Percentiles rank a stretch among this genome's conserved stretches.
Evolutionary conservation across 1,140 invertebrate species (phyloP).

Genomic region (Drosophila ironensis): DNA sequence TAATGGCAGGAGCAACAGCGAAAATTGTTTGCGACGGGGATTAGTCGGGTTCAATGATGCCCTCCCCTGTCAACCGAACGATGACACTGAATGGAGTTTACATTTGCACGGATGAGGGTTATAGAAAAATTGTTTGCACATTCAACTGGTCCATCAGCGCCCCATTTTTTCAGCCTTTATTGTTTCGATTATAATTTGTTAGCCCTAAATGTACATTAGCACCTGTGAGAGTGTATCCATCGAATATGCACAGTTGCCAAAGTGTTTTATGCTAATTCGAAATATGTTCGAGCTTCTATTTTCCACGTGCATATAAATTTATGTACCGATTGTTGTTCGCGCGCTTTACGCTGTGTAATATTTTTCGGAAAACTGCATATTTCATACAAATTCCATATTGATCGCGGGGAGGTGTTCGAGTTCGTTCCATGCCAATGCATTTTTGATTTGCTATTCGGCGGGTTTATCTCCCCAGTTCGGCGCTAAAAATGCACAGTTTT

Average conservation of each 20-base stretch:
- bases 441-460: constrained; percentile 38
- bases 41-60: constrained; percentile 32
- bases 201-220: background rate
- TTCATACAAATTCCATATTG: constrained; percentile 38
- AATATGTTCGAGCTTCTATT: constrained; percentile 7
- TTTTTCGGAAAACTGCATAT: constrained; percentile 19
- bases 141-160: constrained; percentile 2
- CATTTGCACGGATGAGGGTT: constrained; percentile 2
- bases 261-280: constrained; percentile 13
- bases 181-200: background rate
- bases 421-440: constrained; percentile 37
- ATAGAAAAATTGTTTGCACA: background rate
- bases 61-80: constrained; percentile 21
- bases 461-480: constrained; percentile 21
- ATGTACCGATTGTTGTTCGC: constrained; percentile 25
- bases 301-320: background rate
- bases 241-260: background rate
- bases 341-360: constrained; percentile 10
- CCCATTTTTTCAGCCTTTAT: background rate
- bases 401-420: background rate
- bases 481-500: constrained; percentile 1
- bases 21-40: constrained; percentile 32
- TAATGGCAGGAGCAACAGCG: constrained; percentile 12
- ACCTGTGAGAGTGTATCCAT: constrained; percentile 11
- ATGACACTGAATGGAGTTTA: constrained; percentile 25